Evolutionary conservation across 2,113 vertebrate genomes (phyloP).

Genomic region (Malurus alboscapulatus): DNA sequence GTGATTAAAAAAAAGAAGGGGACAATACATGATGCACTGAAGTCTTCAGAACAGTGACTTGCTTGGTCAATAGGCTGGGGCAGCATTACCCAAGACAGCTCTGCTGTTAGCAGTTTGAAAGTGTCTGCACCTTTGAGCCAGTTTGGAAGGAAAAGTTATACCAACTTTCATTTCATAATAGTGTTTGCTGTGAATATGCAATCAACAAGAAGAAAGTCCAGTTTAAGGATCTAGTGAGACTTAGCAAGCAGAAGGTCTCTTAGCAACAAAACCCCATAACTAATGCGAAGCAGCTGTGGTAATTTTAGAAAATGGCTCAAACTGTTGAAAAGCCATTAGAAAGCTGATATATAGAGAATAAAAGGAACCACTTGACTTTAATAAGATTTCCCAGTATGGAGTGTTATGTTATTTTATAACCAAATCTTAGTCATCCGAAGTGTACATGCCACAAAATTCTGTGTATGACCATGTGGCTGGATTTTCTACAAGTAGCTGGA

Average conservation of each 20-base stretch:
- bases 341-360: slow-evolving; percentile 80
- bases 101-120: neutral
- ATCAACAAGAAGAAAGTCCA: slow-evolving; percentile 28
- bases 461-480: slow-evolving; percentile 67
- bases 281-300: slow-evolving; percentile 80
- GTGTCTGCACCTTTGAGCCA: neutral
- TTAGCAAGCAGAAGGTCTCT: slow-evolving; percentile 67
- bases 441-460: slow-evolving; percentile 73
- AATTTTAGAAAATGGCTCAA: slow-evolving; percentile 75
- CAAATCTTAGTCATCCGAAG: slow-evolving; percentile 70
- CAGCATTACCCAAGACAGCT: neutral
- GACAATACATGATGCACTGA: neutral
- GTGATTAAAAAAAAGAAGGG: neutral
- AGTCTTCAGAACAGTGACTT: neutral
- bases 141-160: neutral
- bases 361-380: slow-evolving; percentile 77
- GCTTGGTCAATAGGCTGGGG: neutral
- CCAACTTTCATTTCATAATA: neutral
- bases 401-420: slow-evolving; percentile 76
- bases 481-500: slow-evolving; percentile 60
- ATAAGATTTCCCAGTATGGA: slow-evolving; percentile 73
- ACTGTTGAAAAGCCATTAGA: slow-evolving; percentile 81
- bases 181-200: slow-evolving; percentile 42
- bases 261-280: slow-evolving; percentile 67
- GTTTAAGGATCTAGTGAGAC: slow-evolving; percentile 61